These are phyloP conservation scores for Drepanosiphum platanoidis DNA, from an alignment of 2,888 invertebrate genomes.

Conservation along the genomic window DNA sequence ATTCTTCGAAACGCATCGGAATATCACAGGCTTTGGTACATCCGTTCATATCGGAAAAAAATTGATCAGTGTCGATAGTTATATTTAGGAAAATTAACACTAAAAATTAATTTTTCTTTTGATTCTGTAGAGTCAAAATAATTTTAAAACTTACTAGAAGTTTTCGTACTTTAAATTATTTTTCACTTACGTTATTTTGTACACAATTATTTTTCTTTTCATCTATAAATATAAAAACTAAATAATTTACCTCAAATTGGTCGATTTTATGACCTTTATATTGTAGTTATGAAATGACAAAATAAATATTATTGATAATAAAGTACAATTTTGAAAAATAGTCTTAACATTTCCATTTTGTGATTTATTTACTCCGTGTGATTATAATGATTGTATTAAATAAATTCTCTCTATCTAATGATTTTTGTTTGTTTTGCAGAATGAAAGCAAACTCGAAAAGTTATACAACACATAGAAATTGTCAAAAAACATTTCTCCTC, in stretches of 20 bases:
- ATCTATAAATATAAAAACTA: slow-evolving; percentile 27
- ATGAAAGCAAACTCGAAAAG: slow-evolving; percentile 55
- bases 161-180: slow-evolving; percentile 53
- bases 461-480: slow-evolving; percentile 50
- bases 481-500: slow-evolving; percentile 51
- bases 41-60: slow-evolving; percentile 95
- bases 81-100: slow-evolving; percentile 43
- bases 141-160: slow-evolving; percentile 49
- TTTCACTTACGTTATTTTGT: slow-evolving; percentile 57
- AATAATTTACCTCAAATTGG: slow-evolving; percentile 45
- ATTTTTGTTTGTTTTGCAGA: slow-evolving; percentile 60
- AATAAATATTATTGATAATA: slow-evolving; percentile 56
- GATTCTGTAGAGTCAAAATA: slow-evolving; percentile 48
- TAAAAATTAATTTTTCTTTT: slow-evolving; percentile 35
- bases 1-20: slow-evolving; percentile 91
- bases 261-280: slow-evolving; percentile 42
- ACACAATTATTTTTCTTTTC: slow-evolving; percentile 51
- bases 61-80: slow-evolving; percentile 68
- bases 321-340: slow-evolving; percentile 60
- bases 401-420: slow-evolving; percentile 35
- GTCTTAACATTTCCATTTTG: slow-evolving; percentile 42
- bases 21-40: slow-evolving; percentile 93
- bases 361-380: slow-evolving; percentile 50
- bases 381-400: slow-evolving; percentile 12
- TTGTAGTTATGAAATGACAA: slow-evolving; percentile 59